Conservation (phyloP, 1,140 invertebrate genomes). For the Delia radicum region DNA sequence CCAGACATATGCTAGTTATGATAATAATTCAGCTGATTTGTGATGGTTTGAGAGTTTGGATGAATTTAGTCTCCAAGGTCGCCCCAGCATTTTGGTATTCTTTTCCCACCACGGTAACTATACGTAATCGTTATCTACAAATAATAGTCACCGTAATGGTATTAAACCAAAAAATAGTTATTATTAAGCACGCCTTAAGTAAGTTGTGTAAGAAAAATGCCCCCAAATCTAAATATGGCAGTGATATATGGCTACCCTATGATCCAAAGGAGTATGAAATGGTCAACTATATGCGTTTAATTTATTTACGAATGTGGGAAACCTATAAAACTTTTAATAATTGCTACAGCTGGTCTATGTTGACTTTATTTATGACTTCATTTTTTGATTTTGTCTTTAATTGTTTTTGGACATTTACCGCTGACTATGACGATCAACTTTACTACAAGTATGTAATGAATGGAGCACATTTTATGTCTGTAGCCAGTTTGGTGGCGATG, state of each 20-base stretch:
- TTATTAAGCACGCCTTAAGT: conserved; percentile 30
- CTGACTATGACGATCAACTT: not conserved
- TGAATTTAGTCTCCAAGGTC: conserved; percentile 16
- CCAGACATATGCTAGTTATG: not conserved
- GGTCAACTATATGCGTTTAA: conserved; percentile 36
- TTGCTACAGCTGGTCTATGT: conserved; percentile 45
- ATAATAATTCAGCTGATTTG: not conserved
- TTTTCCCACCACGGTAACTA: conserved; percentile 33
- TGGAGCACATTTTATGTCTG: conserved; percentile 33
- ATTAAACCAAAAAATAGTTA: conserved; percentile 33
- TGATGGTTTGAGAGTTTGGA: not conserved
- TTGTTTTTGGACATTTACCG: conserved; percentile 41
- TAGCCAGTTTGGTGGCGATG: conserved; percentile 33
- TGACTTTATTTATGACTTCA: conserved; percentile 36
- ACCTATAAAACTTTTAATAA: conserved; percentile 38
- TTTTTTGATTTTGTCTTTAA: conserved; percentile 44
- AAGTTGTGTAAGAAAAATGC: conserved; percentile 33
- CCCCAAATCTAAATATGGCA: conserved; percentile 27
- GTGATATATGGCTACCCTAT: conserved; percentile 40
- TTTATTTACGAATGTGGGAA: conserved; percentile 43
- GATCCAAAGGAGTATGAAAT: conserved; percentile 34
- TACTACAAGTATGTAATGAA: conserved; percentile 34
- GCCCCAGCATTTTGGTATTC: conserved; percentile 32
- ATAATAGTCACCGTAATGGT: conserved; percentile 39
- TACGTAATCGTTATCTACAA: conserved; percentile 40